A percentile compares a stretch with the other conserved stretches of the same genome.
Conservation (phyloP, 2,888 invertebrate genomes). For the Cheilosia variabilis region DNA sequence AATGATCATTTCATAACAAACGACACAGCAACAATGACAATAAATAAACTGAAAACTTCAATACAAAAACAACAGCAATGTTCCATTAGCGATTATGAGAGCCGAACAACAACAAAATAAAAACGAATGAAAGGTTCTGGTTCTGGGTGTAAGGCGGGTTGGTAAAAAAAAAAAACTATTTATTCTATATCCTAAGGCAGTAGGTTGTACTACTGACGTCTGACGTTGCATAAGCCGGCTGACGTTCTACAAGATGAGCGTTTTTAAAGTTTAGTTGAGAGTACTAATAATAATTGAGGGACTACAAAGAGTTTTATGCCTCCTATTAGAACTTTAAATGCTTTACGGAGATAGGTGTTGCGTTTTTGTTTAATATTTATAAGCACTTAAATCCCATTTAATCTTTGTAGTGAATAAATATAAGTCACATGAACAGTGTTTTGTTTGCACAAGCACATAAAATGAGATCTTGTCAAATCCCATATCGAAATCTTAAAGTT, state of each 20-base stretch:
- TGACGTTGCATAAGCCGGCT: constrained; percentile 32
- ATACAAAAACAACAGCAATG: constrained; percentile 30
- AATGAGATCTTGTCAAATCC: background rate
- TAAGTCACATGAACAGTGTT: too few relatives aligned
- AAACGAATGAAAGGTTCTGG: background rate
- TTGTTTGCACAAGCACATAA: too few relatives aligned
- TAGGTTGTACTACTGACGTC: background rate
- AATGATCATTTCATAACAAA: constrained; percentile 56
- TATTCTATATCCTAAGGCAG: background rate
- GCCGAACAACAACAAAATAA: too few relatives aligned
- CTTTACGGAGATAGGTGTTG: background rate
- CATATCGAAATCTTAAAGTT: background rate
- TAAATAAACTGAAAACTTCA: constrained; percentile 55
- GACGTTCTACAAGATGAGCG: background rate
- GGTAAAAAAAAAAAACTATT: background rate
- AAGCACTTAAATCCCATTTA: background rate
- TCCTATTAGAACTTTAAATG: background rate
- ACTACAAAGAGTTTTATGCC: too few relatives aligned
- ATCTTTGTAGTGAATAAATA: too few relatives aligned
- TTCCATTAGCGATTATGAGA: background rate
- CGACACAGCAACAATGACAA: constrained; percentile 54
- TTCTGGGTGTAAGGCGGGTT: background rate
- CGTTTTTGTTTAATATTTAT: background rate
- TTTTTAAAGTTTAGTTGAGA: background rate
- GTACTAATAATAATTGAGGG: too few relatives aligned